Percentiles rank a stretch among this genome's conserved stretches.
phyloP scores from a whole-genome alignment of 2,113 vertebrate species.

The Herpetotheres cachinnans region DNA sequence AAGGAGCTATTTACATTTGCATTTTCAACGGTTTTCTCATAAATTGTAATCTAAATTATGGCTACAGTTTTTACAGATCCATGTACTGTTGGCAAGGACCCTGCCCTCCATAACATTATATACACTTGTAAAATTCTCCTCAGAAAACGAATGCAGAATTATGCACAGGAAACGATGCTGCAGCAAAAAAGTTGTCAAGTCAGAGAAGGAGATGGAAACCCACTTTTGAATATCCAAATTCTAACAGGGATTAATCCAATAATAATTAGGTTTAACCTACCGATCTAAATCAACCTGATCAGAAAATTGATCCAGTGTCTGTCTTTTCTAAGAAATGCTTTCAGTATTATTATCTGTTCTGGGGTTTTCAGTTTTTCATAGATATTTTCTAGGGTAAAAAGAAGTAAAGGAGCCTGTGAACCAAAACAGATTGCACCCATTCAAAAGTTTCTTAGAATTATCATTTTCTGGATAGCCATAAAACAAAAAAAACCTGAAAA shows the following conservation, averaged over 20 bases:
- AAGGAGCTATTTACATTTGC: background rate
- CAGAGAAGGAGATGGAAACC: background rate
- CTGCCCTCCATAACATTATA: background rate
- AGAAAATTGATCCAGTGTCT: background rate
- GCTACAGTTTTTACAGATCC: background rate
- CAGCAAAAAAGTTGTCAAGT: background rate
- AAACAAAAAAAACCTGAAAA: background rate
- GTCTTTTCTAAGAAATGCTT: background rate
- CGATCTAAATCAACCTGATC: background rate
- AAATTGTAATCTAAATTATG: background rate
- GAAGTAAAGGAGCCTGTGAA: background rate
- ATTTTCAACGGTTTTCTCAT: background rate
- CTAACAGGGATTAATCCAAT: background rate
- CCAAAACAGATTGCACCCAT: background rate
- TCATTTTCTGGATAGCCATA: background rate
- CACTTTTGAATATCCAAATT: background rate
- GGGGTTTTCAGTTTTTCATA: background rate
- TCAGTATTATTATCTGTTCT: background rate
- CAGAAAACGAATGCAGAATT: background rate
- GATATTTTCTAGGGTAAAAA: background rate
- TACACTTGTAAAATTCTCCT: background rate
- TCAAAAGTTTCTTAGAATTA: background rate
- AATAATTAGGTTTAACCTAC: background rate
- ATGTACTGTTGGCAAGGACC: background rate
- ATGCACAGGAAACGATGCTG: background rate